Base-by-base conservation (phyloP, 2,113 vertebrate species). In the Phylloscopus whistleri region DNA sequence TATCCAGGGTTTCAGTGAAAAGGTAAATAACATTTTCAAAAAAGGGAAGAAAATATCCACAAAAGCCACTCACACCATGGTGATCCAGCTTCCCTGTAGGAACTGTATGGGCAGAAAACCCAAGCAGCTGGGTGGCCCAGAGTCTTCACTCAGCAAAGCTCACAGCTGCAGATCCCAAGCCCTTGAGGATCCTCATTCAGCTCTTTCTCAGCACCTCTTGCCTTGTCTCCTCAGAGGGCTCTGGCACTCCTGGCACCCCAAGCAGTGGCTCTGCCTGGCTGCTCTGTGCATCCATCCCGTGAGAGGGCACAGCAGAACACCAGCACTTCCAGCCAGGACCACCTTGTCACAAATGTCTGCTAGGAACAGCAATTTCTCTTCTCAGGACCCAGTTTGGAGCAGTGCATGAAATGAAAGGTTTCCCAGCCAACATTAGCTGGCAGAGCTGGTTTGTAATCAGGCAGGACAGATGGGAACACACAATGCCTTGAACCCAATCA, bases 401-500 rank as follows among this genome's bases (percentile, higher is more conserved):
- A 21, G 49, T 41, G 77, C 84, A 67, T 19, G 68, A 92, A 83
- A 83, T 59, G 28, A 80, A 87, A 94, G 48, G 49, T 58, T 95
- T 96, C 89, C 94, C 70, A 96, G 93, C 89, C 95, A 95, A 90
- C 51, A 59, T 83, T 70, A 94, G 79, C 96, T 97, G 93, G 91
- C 82, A 96, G 92, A 90, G 68, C 55, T 93, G 76, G 94, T 80
- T 95, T 3, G 5, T 90, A 96, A 95, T 96, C 94, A 96, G 93
- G 74, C 94, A 93, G 87, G 82, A 94, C 84, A 96, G 89, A 96
- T 84, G 77, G 86, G 89, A 93, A 89, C 89, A 93, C 87, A 95
- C 48, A 89, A 89, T 96, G 74, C 84, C 96, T 97, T 97, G 58
- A 90, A 96, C 94, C 83, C 94, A 95, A 94, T 95, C 96, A 95